A percentile compares a stretch with the other conserved stretches of the same genome.
Evolutionary conservation across 2,113 vertebrate species (phyloP).

Genomic region (Python bivittatus): DNA sequence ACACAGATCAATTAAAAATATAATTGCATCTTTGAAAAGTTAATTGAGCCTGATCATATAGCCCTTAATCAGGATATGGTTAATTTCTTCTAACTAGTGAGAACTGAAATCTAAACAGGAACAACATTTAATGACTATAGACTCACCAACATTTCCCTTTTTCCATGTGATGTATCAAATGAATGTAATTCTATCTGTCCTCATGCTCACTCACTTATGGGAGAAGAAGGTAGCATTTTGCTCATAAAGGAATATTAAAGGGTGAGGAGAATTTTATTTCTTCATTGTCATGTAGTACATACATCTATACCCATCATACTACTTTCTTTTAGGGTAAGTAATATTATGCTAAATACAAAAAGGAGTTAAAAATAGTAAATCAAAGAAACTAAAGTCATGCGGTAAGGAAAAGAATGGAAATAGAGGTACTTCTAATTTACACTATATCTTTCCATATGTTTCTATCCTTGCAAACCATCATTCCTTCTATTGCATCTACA

Average conservation of each 20-base stretch:
- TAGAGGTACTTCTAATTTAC: background rate
- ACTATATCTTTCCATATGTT: background rate
- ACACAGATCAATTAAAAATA: background rate
- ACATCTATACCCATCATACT: background rate
- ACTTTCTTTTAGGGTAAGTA: background rate
- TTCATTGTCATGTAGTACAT: background rate
- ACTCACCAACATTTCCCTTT: background rate
- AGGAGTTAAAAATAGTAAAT: background rate
- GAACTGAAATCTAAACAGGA: background rate
- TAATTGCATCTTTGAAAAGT: background rate
- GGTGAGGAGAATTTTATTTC: background rate
- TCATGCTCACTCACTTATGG: background rate
- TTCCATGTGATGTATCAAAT: background rate
- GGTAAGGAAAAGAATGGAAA: background rate
- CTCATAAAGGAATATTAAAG: background rate
- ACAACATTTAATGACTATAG: background rate
- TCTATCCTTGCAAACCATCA: background rate
- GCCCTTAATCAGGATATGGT: background rate
- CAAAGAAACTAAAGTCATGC: background rate
- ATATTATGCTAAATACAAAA: background rate
- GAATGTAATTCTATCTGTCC: background rate
- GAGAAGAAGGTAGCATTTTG: background rate
- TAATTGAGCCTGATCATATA: background rate
- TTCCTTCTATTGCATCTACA: background rate
- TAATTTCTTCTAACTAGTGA: background rate